Evolutionary conservation across 2,797 vertebrate genomes (phyloP).

Genomic region (Enteromius fasciolatus): DNA sequence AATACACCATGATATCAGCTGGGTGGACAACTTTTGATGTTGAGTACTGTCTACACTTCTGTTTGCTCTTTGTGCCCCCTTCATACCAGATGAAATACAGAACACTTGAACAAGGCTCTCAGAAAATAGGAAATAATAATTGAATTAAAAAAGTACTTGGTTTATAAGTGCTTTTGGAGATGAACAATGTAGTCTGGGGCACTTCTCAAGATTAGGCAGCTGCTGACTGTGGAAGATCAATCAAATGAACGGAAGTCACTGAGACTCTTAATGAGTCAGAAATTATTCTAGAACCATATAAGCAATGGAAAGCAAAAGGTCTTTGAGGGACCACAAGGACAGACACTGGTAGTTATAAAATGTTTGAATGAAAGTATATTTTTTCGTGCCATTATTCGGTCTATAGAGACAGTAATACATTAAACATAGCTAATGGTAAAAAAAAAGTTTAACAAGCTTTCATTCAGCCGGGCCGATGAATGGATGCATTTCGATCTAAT

Average conservation of each 20-base stretch:
- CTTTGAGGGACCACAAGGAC: background rate
- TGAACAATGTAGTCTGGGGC: constrained; percentile 3
- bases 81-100: background rate
- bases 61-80: background rate
- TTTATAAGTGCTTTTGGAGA: background rate
- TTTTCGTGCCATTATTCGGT: background rate
- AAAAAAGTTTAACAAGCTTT: background rate
- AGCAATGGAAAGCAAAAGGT: background rate
- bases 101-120: background rate
- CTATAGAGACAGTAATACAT: background rate
- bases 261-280: background rate
- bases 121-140: constrained; percentile 20
- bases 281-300: background rate
- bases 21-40: constrained; percentile 24
- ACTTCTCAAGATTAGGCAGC: constrained; percentile 4
- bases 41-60: constrained; percentile 21
- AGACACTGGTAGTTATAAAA: constrained; percentile 1
- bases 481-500: background rate
- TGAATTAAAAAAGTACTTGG: background rate
- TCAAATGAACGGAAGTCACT: background rate
- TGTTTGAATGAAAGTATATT: background rate
- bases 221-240: background rate
- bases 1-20: background rate
- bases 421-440: background rate
- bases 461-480: background rate